phyloP scores from a whole-genome alignment of 2,113 vertebrate species.

The Daboia siamensis region DNA sequence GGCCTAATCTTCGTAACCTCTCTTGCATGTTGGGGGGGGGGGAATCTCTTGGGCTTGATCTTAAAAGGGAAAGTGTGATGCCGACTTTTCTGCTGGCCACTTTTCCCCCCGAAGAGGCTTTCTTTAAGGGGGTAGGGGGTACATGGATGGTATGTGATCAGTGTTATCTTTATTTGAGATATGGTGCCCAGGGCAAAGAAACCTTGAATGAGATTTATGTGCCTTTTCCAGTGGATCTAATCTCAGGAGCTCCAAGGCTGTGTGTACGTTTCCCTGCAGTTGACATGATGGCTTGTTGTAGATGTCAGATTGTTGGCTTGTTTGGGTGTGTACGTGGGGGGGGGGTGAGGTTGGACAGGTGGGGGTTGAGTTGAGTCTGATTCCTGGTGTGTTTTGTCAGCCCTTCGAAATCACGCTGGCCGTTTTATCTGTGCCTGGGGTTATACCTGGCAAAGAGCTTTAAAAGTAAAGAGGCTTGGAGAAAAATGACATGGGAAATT shows the following conservation, averaged over 20 bases:
- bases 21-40: background rate
- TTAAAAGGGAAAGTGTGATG: background rate
- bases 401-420: background rate
- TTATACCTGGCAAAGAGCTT: background rate
- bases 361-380: background rate
- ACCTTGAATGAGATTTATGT: background rate
- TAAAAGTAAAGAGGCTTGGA: background rate
- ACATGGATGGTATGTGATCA: background rate
- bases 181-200: too few species aligned
- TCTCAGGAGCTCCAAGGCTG: background rate
- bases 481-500: background rate
- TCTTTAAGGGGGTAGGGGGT: background rate
- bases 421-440: background rate
- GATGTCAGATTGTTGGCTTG: background rate
- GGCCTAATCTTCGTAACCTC: conserved; percentile 5
- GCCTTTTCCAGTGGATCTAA: background rate
- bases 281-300: background rate
- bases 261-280: background rate
- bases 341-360: background rate
- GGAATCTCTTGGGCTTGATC: background rate
- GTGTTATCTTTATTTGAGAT: background rate
- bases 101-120: background rate
- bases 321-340: background rate
- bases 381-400: background rate
- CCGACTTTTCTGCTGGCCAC: background rate